A percentile compares a stretch with the other conserved stretches of the same genome.
Conservation (phyloP, 1,140 invertebrate genomes). For the Drosophila paulistorum region DNA sequence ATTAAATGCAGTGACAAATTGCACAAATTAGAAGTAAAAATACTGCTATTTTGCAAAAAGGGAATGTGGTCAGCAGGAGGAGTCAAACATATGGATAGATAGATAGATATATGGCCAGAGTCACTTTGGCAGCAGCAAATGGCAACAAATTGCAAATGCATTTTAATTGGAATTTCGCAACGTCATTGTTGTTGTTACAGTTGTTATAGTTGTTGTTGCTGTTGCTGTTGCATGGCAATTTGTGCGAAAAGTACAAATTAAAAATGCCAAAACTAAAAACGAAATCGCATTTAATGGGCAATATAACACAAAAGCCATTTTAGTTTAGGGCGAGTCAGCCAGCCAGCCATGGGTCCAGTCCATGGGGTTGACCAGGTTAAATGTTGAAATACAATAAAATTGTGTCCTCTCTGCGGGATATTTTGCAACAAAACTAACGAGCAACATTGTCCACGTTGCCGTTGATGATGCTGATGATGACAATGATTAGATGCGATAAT, state of each 20-base stretch:
- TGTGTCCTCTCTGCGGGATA: conserved; percentile 3
- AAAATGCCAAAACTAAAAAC: conserved; percentile 61
- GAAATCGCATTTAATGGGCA: conserved; percentile 52
- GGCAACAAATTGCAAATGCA: conserved; percentile 69
- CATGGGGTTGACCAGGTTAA: conserved; percentile 2
- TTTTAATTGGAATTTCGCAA: conserved; percentile 70
- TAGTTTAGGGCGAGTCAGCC: conserved; percentile 3
- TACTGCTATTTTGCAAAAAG: neutral
- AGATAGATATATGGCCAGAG: conserved; percentile 1
- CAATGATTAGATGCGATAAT: conserved; percentile 82
- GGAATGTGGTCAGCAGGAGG: neutral
- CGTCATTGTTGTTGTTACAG: conserved; percentile 32
- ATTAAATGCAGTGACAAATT: conserved; percentile 76
- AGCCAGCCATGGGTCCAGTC: neutral
- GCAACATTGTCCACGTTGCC: conserved; percentile 58
- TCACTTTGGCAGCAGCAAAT: conserved; percentile 12
- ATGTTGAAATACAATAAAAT: conserved; percentile 27
- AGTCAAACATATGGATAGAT: neutral
- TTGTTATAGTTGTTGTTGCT: conserved; percentile 23
- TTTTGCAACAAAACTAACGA: conserved; percentile 66
- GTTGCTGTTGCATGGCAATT: conserved; percentile 58
- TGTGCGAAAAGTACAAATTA: conserved; percentile 42
- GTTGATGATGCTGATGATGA: conserved; percentile 67
- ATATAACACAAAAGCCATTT: conserved; percentile 19
- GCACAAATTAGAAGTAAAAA: conserved; percentile 63